These are phyloP conservation scores for Tromatobia lineatoria DNA, from an alignment of 2,888 invertebrate species.

Conservation along the genomic window DNA sequence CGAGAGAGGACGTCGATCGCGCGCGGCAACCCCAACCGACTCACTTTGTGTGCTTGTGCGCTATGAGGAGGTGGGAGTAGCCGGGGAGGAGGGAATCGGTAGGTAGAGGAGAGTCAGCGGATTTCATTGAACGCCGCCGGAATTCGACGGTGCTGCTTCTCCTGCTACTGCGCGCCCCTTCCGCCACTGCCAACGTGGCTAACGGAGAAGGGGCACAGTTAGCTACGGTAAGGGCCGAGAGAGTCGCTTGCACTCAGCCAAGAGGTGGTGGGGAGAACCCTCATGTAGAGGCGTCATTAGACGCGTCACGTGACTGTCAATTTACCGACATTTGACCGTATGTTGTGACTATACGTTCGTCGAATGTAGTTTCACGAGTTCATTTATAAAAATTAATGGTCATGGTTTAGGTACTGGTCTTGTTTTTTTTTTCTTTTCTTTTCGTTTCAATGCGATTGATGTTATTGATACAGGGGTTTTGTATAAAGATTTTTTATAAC, in stretches of 20 bases:
- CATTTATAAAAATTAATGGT: no score
- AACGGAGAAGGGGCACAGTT: constrained; percentile 36
- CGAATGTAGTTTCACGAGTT: no score
- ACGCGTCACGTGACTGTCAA: no score
- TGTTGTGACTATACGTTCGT: no score
- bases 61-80: constrained; percentile 16
- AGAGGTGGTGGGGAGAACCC: background rate
- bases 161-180: constrained; percentile 74
- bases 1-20: constrained; percentile 59
- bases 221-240: constrained; percentile 27
- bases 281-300: no score
- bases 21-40: background rate
- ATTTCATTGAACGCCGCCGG: constrained; percentile 82
- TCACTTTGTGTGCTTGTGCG: background rate
- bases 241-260: background rate
- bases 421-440: no score
- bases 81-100: constrained; percentile 49
- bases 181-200: background rate
- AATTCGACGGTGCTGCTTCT: constrained; percentile 83
- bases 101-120: constrained; percentile 67
- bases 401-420: no score
- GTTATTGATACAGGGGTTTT: no score
- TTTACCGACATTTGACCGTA: no score
- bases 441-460: no score
- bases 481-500: no score